Evolutionary conservation across 1,140 invertebrate species (phyloP).

Genomic region (Anadara kagoshimensis): DNA sequence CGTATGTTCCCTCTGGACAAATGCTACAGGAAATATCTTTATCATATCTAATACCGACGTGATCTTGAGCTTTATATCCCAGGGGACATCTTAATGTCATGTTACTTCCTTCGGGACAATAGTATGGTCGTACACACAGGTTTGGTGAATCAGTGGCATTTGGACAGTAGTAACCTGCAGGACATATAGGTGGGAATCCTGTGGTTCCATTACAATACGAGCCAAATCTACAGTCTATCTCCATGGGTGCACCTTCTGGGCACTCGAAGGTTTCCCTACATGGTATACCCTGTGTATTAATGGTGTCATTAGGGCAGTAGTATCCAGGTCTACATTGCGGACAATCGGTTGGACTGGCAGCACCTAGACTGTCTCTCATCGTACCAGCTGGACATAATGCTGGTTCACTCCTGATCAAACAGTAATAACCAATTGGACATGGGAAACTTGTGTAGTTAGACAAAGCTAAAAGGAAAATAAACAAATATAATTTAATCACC

Average conservation of each 20-base stretch:
- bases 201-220: conserved; percentile 64
- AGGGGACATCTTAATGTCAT: conserved; percentile 62
- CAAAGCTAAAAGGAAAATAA: conserved; percentile 55
- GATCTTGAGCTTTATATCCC: conserved; percentile 61
- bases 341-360: conserved; percentile 56
- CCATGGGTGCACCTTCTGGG: conserved; percentile 57
- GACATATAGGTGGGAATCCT: conserved; percentile 61
- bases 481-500: background rate
- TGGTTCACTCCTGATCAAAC: conserved; percentile 60
- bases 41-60: conserved; percentile 55
- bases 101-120: conserved; percentile 68
- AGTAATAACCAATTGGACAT: conserved; percentile 67
- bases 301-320: conserved; percentile 71
- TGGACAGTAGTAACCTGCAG: conserved; percentile 68
- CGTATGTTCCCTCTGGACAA: conserved; percentile 69
- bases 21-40: conserved; percentile 54
- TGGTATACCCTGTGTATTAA: conserved; percentile 68
- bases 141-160: conserved; percentile 58
- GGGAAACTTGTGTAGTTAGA: conserved; percentile 52
- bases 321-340: conserved; percentile 64
- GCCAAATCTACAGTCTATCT: conserved; percentile 60
- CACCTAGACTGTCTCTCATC: conserved; percentile 62
- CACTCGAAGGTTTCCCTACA: conserved; percentile 66
- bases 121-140: conserved; percentile 60
- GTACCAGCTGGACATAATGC: conserved; percentile 66